Evolutionary conservation across 2,888 invertebrate species (phyloP).

Genomic region (Papilio demoleus): DNA sequence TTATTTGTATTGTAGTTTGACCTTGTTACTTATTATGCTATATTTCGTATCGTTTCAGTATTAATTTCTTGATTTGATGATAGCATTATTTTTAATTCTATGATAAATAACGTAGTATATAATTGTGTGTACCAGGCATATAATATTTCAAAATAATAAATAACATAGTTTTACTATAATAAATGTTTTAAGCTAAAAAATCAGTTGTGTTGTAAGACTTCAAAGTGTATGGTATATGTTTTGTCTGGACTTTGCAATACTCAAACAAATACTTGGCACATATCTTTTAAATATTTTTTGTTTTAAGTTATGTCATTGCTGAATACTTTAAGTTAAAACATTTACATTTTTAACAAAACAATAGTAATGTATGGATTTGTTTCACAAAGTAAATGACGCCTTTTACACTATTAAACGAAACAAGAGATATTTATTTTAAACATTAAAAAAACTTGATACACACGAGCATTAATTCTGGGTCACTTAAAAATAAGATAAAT

Average conservation of each 20-base stretch:
- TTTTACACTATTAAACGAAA: background rate
- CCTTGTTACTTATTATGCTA: too few relatives aligned
- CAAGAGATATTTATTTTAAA: too few relatives aligned
- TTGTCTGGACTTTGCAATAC: background rate
- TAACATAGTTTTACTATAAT: background rate
- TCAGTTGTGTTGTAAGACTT: too few relatives aligned
- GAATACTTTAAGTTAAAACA: background rate
- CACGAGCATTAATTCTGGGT: too few relatives aligned
- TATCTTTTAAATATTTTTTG: constrained; percentile 8
- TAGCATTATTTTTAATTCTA: too few relatives aligned
- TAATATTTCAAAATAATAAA: background rate
- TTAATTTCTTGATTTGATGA: too few relatives aligned
- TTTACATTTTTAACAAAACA: background rate
- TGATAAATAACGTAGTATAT: too few relatives aligned
- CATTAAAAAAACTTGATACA: too few relatives aligned
- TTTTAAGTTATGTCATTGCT: background rate
- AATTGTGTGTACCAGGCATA: too few relatives aligned
- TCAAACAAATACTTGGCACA: background rate
- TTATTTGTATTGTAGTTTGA: too few relatives aligned
- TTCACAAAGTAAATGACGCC: background rate
- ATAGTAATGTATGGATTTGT: background rate
- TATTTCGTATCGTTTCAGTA: too few relatives aligned
- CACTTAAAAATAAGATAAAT: too few relatives aligned
- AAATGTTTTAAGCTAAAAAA: background rate
- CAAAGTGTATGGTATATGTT: background rate